These are phyloP conservation scores for Agonopterix subpropinquella DNA, from an alignment of 2,888 invertebrate species.

Conservation along the genomic window DNA sequence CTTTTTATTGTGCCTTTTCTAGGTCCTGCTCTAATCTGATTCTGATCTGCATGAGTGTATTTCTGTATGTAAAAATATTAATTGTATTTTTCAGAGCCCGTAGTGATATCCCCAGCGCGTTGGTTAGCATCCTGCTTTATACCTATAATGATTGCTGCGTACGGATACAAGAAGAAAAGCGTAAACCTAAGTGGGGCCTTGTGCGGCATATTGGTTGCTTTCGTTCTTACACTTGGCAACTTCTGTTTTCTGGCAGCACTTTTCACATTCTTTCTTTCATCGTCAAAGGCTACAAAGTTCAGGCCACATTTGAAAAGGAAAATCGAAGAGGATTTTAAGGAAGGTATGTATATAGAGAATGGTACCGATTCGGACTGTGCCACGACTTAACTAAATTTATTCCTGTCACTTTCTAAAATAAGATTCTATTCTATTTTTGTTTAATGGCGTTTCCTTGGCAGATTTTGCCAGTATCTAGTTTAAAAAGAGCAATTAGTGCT, in stretches of 20 bases:
- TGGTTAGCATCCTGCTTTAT: slow-evolving; percentile 80
- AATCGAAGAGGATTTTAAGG: slow-evolving; percentile 86
- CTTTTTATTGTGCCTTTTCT: no score
- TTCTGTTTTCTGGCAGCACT: slow-evolving; percentile 84
- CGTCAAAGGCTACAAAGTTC: slow-evolving; percentile 88
- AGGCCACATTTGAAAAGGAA: slow-evolving; percentile 78
- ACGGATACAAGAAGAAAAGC: slow-evolving; percentile 81
- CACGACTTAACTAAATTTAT: no score
- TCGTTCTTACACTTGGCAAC: slow-evolving; percentile 85
- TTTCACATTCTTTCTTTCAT: slow-evolving; percentile 85
- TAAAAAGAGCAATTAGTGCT: no score
- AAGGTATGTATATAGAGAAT: slow-evolving; percentile 78
- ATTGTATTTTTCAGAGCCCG: slow-evolving; percentile 64
- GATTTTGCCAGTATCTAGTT: no score
- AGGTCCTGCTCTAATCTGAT: background rate
- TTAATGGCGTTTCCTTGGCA: no score
- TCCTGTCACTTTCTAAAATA: no score
- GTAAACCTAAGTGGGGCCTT: slow-evolving; percentile 82
- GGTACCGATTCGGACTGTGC: no score
- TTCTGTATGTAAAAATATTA: background rate
- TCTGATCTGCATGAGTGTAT: background rate
- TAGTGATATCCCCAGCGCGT: slow-evolving; percentile 77
- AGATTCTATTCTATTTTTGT: no score
- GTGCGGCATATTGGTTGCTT: slow-evolving; percentile 82
- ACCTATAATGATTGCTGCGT: slow-evolving; percentile 79